These are phyloP conservation scores for Nephrotoma guestfalica DNA, from an alignment of 2,888 invertebrate genomes.

Conservation along the genomic window DNA sequence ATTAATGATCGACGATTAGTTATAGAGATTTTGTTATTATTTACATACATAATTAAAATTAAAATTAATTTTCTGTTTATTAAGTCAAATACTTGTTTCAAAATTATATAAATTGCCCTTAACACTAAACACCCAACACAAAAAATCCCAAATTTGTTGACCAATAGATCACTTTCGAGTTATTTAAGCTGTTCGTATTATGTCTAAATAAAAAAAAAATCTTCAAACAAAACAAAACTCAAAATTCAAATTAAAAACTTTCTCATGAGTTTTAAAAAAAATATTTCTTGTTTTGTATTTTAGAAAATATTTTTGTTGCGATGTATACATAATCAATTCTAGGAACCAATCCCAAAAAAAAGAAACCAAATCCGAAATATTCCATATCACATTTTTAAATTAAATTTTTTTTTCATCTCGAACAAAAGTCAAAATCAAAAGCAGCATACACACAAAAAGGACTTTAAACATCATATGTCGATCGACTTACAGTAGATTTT, in stretches of 20 bases:
- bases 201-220: not conserved
- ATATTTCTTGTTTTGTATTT: not conserved
- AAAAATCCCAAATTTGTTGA: not conserved
- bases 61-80: not conserved
- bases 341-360: not conserved
- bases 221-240: not conserved
- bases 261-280: not conserved
- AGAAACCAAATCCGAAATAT: not conserved
- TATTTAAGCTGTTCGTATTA: not conserved
- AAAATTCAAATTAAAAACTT: not conserved
- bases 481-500: not conserved
- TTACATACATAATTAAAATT: too few species aligned
- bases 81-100: not conserved
- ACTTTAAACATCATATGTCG: not conserved
- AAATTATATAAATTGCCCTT: not conserved
- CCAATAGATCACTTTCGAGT: not conserved
- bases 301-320: not conserved
- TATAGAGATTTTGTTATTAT: too few species aligned
- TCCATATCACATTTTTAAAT: not conserved
- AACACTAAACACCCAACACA: not conserved
- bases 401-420: not conserved
- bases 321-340: not conserved
- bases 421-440: not conserved
- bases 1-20: not conserved
- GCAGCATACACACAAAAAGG: not conserved